phyloP scores from a whole-genome alignment of 2,888 invertebrate genomes.

The Diploptera punctata region DNA sequence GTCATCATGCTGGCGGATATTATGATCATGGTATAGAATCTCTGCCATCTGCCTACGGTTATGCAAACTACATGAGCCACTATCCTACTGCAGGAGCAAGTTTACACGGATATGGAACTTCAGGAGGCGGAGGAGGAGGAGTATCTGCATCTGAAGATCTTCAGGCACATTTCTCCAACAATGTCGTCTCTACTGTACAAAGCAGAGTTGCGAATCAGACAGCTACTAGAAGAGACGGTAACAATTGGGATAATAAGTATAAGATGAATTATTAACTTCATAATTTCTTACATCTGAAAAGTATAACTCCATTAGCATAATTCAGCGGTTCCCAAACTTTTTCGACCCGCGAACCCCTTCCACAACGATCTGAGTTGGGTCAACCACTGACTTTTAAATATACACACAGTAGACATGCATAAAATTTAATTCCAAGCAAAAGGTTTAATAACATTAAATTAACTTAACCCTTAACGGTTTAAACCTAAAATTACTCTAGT shows the following conservation, averaged over 20 bases:
- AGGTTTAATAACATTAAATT: too few species aligned
- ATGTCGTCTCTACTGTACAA: constrained; percentile 13
- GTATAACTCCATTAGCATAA: too few species aligned
- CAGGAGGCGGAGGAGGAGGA: background rate
- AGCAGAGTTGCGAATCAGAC: background rate
- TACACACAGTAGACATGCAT: too few species aligned
- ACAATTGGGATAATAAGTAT: background rate
- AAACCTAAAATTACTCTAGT: too few species aligned
- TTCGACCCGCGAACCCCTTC: too few species aligned
- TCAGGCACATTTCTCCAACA: constrained; percentile 37
- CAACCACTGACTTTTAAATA: too few species aligned
- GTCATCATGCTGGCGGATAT: constrained; percentile 55
- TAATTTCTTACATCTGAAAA: too few species aligned
- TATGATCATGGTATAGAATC: background rate
- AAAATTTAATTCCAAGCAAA: too few species aligned
- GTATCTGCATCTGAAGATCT: constrained; percentile 25
- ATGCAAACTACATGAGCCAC: background rate
- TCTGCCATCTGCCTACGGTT: background rate
- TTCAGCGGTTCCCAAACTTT: too few species aligned
- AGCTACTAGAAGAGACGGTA: constrained; percentile 15
- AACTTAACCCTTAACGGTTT: too few species aligned
- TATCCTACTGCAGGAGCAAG: background rate
- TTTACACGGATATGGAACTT: background rate
- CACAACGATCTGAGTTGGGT: too few species aligned
- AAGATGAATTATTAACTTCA: too few species aligned